phyloP scores from a whole-genome alignment of 2,888 invertebrate species.

The Nysson spinosus region DNA sequence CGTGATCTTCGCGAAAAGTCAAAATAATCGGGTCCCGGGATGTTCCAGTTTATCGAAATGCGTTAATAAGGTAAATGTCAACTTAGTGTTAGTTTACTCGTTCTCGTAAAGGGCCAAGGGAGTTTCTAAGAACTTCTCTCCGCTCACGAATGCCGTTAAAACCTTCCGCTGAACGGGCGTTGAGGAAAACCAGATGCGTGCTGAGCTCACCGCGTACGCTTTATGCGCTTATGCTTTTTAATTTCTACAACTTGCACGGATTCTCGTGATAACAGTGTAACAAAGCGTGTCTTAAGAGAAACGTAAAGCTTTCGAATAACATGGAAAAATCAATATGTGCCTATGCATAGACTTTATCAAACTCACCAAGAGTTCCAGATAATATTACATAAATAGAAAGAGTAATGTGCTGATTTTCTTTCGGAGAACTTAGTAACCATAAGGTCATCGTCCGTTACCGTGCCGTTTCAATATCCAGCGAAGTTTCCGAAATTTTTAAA shows the following conservation, averaged over 20 bases:
- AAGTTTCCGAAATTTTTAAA: constrained; percentile 7
- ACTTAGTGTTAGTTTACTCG: constrained; percentile 17
- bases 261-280: constrained; percentile 8
- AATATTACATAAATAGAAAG: constrained; percentile 58
- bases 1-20: constrained; percentile 59
- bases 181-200: constrained; percentile 59
- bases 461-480: constrained; percentile 2
- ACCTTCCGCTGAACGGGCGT: constrained; percentile 45
- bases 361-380: constrained; percentile 34
- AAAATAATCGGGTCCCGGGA: constrained; percentile 48
- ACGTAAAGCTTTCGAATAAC: constrained; percentile 6
- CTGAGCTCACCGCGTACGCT: constrained; percentile 40
- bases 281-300: constrained; percentile 4
- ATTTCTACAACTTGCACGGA: constrained; percentile 27
- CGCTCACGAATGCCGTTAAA: constrained; percentile 28
- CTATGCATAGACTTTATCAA: constrained; percentile 11
- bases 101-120: not conserved
- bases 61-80: constrained; percentile 53
- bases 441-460: constrained; percentile 24
- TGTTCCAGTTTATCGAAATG: constrained; percentile 54
- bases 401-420: constrained; percentile 40
- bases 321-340: constrained; percentile 42
- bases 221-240: constrained; percentile 31
- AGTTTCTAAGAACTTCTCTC: constrained; percentile 17
- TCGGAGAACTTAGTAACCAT: constrained; percentile 7